phyloP scores from a whole-genome alignment of 2,797 vertebrate species.

The Aselliscus stoliczkanus region DNA sequence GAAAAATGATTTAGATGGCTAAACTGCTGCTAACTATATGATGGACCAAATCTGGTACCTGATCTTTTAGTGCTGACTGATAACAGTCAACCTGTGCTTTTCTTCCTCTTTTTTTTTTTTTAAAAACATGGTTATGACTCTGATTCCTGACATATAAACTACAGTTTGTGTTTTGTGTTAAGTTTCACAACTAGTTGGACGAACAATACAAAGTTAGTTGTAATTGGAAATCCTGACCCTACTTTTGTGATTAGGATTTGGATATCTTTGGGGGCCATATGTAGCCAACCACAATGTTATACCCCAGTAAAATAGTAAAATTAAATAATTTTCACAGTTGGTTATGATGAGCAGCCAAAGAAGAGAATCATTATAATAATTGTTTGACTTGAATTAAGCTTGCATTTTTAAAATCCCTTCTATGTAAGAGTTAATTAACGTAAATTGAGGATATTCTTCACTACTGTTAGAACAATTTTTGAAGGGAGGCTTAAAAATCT shows the following conservation, averaged over 20 bases:
- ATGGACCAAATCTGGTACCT: too few species aligned
- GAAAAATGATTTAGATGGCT: too few species aligned
- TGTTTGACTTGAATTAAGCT: constrained; percentile 16
- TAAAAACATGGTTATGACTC: too few species aligned
- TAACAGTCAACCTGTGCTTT: too few species aligned
- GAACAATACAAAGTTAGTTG: not conserved
- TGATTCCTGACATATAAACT: not conserved
- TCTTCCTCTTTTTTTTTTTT: too few species aligned
- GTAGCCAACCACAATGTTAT: not conserved
- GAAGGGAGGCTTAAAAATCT: constrained; percentile 30
- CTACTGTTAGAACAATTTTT: not conserved
- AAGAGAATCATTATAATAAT: not conserved
- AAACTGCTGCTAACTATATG: too few species aligned
- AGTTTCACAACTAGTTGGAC: not conserved
- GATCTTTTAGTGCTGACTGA: too few species aligned
- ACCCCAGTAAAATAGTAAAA: constrained; percentile 1
- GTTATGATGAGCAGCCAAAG: not conserved
- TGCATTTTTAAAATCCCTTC: not conserved
- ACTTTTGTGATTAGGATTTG: not conserved
- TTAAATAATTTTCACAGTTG: not conserved
- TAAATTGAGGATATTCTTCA: not conserved
- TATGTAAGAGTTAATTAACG: constrained; percentile 1
- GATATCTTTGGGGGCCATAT: not conserved
- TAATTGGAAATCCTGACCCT: constrained; percentile 36
- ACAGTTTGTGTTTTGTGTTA: not conserved